Evolutionary conservation across 2,888 invertebrate species (phyloP).

Genomic region (Cremastinae sp.): DNA sequence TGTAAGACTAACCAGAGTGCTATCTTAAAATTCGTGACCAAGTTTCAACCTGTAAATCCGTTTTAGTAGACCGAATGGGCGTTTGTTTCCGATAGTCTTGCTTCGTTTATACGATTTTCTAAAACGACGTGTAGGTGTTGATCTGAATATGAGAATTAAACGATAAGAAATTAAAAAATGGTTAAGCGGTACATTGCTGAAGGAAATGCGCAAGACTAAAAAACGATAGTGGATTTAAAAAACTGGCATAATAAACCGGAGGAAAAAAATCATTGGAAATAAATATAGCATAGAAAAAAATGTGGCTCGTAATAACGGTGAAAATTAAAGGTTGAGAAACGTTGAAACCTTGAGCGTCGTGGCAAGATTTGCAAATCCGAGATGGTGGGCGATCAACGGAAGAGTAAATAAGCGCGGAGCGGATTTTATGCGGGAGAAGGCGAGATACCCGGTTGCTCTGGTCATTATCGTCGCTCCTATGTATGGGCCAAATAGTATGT

Average conservation of each 20-base stretch:
- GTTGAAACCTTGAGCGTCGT: too few species aligned
- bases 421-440: conserved; percentile 1
- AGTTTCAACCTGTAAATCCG: conserved; percentile 11
- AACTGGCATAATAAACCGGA: too few species aligned
- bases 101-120: neutral
- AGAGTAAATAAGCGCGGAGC: neutral
- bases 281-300: too few species aligned
- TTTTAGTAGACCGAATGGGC: neutral
- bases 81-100: conserved; percentile 9
- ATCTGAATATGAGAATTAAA: too few species aligned
- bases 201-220: too few species aligned
- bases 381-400: neutral
- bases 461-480: conserved; percentile 40
- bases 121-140: neutral
- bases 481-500: conserved; percentile 64
- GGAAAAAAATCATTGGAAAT: too few species aligned
- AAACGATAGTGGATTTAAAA: too few species aligned
- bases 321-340: too few species aligned
- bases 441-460: neutral
- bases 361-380: neutral
- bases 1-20: conserved; percentile 12
- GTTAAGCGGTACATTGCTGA: too few species aligned
- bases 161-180: too few species aligned
- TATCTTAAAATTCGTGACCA: conserved; percentile 27
- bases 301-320: too few species aligned